phyloP scores from a whole-genome alignment of 92 coral and sea anemone genomes.

The Ricordea florida region DNA sequence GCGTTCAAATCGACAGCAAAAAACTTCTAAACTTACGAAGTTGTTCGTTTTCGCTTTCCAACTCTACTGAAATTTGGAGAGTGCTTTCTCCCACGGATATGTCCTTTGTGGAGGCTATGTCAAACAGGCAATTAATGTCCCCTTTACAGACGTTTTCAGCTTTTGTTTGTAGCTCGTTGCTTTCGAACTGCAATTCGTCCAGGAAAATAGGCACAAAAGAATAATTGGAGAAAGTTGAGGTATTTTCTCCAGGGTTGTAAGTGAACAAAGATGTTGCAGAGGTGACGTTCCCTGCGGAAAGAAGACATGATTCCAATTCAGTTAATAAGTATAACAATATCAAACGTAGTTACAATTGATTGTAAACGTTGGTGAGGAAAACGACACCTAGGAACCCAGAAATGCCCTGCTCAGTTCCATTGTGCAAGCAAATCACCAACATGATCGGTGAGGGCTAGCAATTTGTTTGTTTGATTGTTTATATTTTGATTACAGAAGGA shows the following conservation, averaged over 20 bases:
- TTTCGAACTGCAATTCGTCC: conserved; percentile 56
- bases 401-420: too few species aligned
- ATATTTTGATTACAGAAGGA: too few species aligned
- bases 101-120: conserved; percentile 73
- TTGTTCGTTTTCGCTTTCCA: conserved; percentile 21
- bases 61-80: conserved; percentile 25
- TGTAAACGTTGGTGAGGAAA: too few species aligned
- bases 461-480: too few species aligned
- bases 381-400: too few species aligned
- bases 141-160: conserved; percentile 60
- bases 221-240: conserved; percentile 28
- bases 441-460: too few species aligned
- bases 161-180: conserved; percentile 12
- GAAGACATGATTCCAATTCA: too few species aligned
- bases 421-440: too few species aligned
- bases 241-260: conserved; percentile 54
- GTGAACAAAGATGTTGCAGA: conserved; percentile 62
- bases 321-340: too few species aligned
- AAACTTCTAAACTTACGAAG: conserved; percentile 17
- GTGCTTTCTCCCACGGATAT: conserved; percentile 65
- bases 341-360: too few species aligned
- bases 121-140: conserved; percentile 71
- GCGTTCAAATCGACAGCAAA: background rate
- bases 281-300: background rate
- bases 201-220: conserved; percentile 72